phyloP scores from a whole-genome alignment of 2,113 vertebrate genomes.

The Theristicus caerulescens region DNA sequence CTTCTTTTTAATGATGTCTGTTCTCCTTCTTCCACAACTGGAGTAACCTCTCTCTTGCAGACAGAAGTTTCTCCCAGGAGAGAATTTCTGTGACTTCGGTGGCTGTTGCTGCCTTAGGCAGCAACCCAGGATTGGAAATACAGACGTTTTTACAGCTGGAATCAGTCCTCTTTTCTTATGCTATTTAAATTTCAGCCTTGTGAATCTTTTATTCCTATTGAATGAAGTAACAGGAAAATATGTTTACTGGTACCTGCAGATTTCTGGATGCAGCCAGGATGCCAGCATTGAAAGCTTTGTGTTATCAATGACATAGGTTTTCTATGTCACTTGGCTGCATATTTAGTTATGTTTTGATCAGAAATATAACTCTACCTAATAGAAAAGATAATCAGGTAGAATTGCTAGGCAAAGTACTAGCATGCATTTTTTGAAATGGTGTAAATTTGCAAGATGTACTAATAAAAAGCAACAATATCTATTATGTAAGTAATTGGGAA shows the following conservation, averaged over 20 bases:
- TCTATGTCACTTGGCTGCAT: neutral
- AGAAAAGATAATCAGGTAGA: neutral
- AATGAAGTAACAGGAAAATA: neutral
- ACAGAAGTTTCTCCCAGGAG: neutral
- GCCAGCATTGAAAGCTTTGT: neutral
- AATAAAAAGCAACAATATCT: neutral
- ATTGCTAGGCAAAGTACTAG: neutral
- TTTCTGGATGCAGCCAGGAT: neutral
- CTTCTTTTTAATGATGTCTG: neutral
- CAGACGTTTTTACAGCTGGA: neutral
- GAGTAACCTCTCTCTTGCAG: neutral
- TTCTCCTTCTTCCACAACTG: neutral
- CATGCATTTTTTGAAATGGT: neutral
- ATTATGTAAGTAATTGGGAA: neutral
- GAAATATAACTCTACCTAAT: neutral
- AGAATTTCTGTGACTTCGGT: neutral
- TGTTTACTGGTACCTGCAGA: neutral
- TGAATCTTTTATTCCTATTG: neutral
- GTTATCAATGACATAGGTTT: neutral
- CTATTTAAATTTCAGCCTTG: neutral
- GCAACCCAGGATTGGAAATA: neutral
- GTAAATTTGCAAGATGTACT: neutral
- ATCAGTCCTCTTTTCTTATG: neutral
- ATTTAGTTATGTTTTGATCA: neutral
- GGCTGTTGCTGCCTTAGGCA: neutral